Base-by-base conservation (phyloP, 2,888 invertebrate species). In the Beris chalybata region DNA sequence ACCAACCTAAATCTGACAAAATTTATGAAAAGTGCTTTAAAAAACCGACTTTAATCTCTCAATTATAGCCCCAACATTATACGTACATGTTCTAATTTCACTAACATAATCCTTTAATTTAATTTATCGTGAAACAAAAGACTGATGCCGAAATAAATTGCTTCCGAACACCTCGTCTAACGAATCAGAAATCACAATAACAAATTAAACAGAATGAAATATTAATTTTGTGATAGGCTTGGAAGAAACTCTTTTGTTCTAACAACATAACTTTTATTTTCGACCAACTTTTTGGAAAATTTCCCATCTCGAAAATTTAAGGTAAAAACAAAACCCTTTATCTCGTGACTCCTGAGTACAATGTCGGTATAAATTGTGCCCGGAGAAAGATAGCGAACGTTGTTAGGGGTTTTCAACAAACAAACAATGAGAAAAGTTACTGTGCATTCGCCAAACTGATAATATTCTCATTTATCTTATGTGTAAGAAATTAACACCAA, bases 401-500 rank as follows among this genome's bases (percentile, higher is more conserved):
- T 30, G 58, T n/a, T 9, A 13, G 15, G 48, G 31, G 48, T 32
- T 15, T 11, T 9, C 55, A 12, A 13, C 5, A 13, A 31, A 55
- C 32, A 55, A 50, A 50, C n/a, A 54, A 11, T 11, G 54, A 30
- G 32, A 32, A 47, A 59, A 48, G 30, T 31, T 48, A 31, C 32
- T 22, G 22, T 22, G 22, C 22, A 50, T 48, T 31, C 50, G 47
- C 54, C 13, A 47, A 30, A 48, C 47, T 32, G 55, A 55, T 13
- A 59, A 48, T 59, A 50, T 59, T 59, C 50, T n/a, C 59, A 59
- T 59, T 59, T 59, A 59, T 59, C 59, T 47, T 59, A 29, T 13
- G 32, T n/a, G 59, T 48, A n/a, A 48, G 47, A 59, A 59, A 59
- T 59, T 59, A 48, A 13, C 30, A 59, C 15, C 12, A 13, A 55